Evolutionary conservation across 2,888 invertebrate species (phyloP).

Genomic region (Pherbina coryleti): DNA sequence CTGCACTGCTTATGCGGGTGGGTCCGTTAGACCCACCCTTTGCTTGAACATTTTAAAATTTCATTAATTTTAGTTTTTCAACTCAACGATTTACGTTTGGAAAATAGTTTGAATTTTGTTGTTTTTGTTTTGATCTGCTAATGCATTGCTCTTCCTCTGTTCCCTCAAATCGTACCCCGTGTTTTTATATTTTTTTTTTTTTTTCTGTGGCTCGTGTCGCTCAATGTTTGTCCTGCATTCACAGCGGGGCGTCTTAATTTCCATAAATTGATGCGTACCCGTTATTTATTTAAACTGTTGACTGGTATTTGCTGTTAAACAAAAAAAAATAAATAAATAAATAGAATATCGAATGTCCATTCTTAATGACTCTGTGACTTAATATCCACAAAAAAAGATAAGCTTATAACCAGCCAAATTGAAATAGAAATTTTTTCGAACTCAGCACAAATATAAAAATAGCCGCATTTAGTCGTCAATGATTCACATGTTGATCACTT

Average conservation of each 20-base stretch:
- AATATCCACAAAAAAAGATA: too few species aligned
- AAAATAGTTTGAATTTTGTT: neutral
- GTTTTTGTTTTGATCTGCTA: neutral
- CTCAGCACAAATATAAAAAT: too few species aligned
- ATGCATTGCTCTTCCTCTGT: neutral
- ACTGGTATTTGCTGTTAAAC: neutral
- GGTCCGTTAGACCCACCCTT: neutral
- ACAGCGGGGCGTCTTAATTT: neutral
- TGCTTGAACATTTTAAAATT: neutral
- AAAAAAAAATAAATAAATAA: neutral
- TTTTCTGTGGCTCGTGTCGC: neutral
- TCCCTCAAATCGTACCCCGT: too few species aligned
- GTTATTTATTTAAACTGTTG: neutral
- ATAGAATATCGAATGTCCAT: neutral
- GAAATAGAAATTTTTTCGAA: too few species aligned
- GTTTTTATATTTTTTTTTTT: neutral
- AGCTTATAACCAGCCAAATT: too few species aligned
- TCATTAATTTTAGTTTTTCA: neutral
- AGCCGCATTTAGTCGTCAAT: too few species aligned
- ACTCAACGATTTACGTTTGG: neutral
- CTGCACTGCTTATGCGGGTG: neutral
- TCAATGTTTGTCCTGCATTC: neutral
- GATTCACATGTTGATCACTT: too few species aligned
- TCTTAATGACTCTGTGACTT: too few species aligned
- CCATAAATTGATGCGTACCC: slow-evolving; percentile 3